Evolutionary conservation across 2,888 invertebrate genomes (phyloP).

Genomic region (Drosophila mulleri): DNA sequence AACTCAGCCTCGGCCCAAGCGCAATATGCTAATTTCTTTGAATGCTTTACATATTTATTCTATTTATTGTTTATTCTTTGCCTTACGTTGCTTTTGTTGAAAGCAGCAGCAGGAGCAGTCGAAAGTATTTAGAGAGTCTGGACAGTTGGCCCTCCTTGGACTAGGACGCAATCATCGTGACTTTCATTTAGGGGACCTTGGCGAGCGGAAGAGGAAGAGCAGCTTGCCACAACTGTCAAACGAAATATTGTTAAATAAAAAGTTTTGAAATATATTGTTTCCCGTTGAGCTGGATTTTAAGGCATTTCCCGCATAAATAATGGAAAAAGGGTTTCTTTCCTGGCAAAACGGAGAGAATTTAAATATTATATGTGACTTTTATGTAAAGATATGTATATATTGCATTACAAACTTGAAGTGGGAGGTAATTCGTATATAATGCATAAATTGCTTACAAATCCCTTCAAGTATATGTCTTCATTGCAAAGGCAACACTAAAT

Average conservation of each 20-base stretch:
- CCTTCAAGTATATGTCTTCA: neutral
- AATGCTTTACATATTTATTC: slow-evolving; percentile 74
- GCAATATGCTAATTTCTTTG: slow-evolving; percentile 74
- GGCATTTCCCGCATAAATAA: slow-evolving; percentile 16
- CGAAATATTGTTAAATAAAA: slow-evolving; percentile 40
- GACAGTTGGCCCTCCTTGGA: slow-evolving; percentile 35
- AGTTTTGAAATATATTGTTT: slow-evolving; percentile 28
- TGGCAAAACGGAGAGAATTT: neutral
- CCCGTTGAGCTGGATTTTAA: slow-evolving; percentile 7
- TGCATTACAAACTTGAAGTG: neutral
- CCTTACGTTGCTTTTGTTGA: slow-evolving; percentile 26
- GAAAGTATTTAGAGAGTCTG: slow-evolving; percentile 69
- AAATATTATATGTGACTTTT: neutral
- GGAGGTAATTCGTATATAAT: neutral
- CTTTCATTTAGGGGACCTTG: slow-evolving; percentile 61
- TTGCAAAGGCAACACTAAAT: neutral
- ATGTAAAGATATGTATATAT: too few relatives aligned
- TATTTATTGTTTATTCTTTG: slow-evolving; percentile 70
- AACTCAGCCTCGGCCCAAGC: slow-evolving; percentile 5
- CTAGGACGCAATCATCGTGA: slow-evolving; percentile 49
- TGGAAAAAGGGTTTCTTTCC: neutral
- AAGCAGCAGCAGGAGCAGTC: slow-evolving; percentile 37
- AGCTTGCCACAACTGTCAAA: slow-evolving; percentile 35
- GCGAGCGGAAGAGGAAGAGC: neutral
- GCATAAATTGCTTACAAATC: neutral